These are phyloP conservation scores for Hippocampus abdominalis DNA, from an alignment of 2,113 vertebrate genomes.

Conservation along the genomic window DNA sequence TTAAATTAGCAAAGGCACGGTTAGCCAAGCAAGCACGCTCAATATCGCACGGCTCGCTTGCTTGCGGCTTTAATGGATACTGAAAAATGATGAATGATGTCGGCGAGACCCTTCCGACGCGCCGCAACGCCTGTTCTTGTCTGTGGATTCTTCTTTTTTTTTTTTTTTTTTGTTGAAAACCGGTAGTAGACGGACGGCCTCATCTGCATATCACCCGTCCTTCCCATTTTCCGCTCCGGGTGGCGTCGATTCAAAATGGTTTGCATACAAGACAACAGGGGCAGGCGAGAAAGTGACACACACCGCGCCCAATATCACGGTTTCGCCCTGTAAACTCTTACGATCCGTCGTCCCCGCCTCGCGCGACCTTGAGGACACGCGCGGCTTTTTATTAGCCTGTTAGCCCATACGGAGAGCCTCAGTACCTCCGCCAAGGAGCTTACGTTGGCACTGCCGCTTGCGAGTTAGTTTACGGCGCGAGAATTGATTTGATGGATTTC, in stretches of 20 bases:
- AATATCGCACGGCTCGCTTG: slow-evolving; percentile 51
- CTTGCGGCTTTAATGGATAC: slow-evolving; percentile 54
- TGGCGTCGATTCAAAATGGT: not conserved
- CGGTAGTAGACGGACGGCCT: not conserved
- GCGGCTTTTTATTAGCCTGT: not conserved
- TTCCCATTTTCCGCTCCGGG: not conserved
- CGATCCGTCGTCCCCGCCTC: not conserved
- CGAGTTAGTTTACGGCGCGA: not conserved
- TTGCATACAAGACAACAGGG: not conserved
- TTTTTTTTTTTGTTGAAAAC: not conserved
- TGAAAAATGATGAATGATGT: slow-evolving; percentile 56
- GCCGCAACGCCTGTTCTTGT: slow-evolving; percentile 32
- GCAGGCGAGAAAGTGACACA: not conserved
- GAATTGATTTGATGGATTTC: not conserved
- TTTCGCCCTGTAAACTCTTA: not conserved
- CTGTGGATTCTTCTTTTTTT: slow-evolving; percentile 10
- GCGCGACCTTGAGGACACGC: not conserved
- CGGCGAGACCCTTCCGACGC: slow-evolving; percentile 4
- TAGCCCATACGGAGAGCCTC: not conserved
- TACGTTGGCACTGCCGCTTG: not conserved
- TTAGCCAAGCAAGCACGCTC: slow-evolving; percentile 58
- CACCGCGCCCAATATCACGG: not conserved
- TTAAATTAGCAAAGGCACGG: slow-evolving; percentile 64
- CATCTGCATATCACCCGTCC: not conserved
- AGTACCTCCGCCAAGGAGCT: not conserved